Conservation (phyloP, 2,888 invertebrate species). For the Parochlus steinenii region DNA sequence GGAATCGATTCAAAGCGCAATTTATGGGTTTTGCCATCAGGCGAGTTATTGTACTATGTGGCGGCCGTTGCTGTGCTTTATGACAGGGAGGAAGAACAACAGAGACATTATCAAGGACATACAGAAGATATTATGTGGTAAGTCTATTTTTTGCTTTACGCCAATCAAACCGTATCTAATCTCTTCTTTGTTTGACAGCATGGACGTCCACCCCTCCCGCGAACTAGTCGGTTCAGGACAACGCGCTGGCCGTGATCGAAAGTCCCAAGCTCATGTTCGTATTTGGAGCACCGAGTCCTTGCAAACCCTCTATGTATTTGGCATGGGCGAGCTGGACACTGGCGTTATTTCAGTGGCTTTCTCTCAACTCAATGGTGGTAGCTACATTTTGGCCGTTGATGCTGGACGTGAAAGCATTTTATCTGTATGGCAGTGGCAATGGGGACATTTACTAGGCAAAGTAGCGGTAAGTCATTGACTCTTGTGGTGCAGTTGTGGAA, state of each 20-base stretch:
- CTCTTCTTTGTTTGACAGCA: conserved; percentile 38
- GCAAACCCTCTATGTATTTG: conserved; percentile 76
- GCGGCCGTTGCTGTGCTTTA: conserved; percentile 80
- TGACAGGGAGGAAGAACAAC: conserved; percentile 71
- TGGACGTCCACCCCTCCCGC: conserved; percentile 76
- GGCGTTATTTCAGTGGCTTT: conserved; percentile 81
- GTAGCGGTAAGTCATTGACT: conserved; percentile 71
- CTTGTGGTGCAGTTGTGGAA: too few relatives aligned
- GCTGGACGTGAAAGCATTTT: conserved; percentile 77
- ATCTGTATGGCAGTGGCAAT: conserved; percentile 92
- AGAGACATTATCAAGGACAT: conserved; percentile 80
- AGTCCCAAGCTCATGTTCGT: conserved; percentile 75
- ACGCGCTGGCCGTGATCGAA: conserved; percentile 63
- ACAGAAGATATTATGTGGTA: conserved; percentile 90
- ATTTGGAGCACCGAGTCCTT: conserved; percentile 86
- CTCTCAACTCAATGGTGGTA: conserved; percentile 81
- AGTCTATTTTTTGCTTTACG: conserved; percentile 15
- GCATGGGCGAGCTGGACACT: conserved; percentile 76
- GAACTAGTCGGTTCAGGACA: conserved; percentile 84
- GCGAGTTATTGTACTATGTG: conserved; percentile 84
- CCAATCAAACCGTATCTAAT: not conserved
- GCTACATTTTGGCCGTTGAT: conserved; percentile 78
- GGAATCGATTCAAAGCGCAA: conserved; percentile 81
- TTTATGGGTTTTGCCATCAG: conserved; percentile 83
- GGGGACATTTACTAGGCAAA: conserved; percentile 83